A percentile compares a stretch with the other conserved stretches of the same genome.
Conservation (phyloP, 2,888 invertebrate genomes). For the Drosophila neotestacea region DNA sequence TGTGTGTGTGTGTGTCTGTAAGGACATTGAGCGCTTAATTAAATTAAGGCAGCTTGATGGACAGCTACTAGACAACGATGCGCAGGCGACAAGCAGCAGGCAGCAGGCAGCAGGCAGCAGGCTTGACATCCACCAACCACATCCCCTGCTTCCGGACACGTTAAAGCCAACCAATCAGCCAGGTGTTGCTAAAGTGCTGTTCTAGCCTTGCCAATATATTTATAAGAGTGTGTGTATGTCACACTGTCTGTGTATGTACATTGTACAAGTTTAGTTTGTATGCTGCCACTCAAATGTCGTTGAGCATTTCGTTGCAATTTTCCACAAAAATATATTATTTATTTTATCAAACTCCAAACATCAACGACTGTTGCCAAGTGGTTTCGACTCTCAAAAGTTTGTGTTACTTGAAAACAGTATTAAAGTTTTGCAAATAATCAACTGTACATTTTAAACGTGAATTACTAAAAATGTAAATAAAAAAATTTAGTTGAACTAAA, state of each 20-base stretch:
- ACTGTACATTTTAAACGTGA: no score
- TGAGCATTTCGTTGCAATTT: constrained; percentile 52
- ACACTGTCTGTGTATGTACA: constrained; percentile 6
- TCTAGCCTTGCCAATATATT: constrained; percentile 41
- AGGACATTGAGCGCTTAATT: constrained; percentile 81
- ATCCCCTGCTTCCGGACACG: background rate
- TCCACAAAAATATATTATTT: constrained; percentile 33
- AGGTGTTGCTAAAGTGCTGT: constrained; percentile 70
- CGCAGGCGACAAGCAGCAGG: constrained; percentile 35
- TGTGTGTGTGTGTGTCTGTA: constrained; percentile 40
- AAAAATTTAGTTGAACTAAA: no score
- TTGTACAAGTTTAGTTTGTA: constrained; percentile 20
- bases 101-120: constrained; percentile 27
- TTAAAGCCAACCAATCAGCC: constrained; percentile 52
- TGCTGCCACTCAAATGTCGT: constrained; percentile 71
- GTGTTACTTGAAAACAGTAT: background rate
- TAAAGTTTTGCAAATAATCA: no score
- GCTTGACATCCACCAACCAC: constrained; percentile 5
- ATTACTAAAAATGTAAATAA: no score
- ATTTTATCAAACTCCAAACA: constrained; percentile 29
- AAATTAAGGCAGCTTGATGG: constrained; percentile 78
- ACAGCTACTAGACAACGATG: constrained; percentile 77
- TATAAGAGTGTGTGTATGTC: background rate
- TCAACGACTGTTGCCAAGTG: constrained; percentile 40
- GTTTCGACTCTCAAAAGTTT: background rate